Percentiles rank a stretch among this genome's conserved stretches.
These are phyloP conservation scores for Emydocephalus ijimae DNA, from an alignment of 2,113 vertebrate genomes.

Conservation along the genomic window DNA sequence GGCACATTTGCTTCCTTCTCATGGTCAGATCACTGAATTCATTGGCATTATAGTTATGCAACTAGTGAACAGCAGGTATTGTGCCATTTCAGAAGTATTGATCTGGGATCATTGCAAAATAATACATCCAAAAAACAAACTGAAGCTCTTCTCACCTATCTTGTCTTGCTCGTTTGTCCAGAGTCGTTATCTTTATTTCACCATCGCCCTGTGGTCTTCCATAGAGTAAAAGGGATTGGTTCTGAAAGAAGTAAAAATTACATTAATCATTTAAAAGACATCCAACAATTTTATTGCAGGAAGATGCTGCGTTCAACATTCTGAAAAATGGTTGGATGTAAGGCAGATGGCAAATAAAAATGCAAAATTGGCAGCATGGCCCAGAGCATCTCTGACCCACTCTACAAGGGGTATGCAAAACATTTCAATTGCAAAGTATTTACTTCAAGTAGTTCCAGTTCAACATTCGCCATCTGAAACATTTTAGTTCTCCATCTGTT, in stretches of 20 bases:
- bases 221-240: slow-evolving; percentile 85
- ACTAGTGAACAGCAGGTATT: not conserved
- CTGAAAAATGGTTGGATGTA: not conserved
- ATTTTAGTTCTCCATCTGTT: not conserved
- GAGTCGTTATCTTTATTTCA: slow-evolving; percentile 86
- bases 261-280: not conserved
- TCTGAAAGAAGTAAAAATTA: slow-evolving; percentile 71
- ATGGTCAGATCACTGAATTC: not conserved
- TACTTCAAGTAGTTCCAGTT: not conserved
- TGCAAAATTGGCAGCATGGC: not conserved
- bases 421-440: not conserved
- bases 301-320: not conserved
- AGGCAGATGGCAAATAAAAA: not conserved
- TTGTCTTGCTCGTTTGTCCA: slow-evolving; percentile 94
- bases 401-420: not conserved
- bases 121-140: rapidly evolving
- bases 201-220: slow-evolving; percentile 95
- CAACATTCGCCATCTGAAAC: not conserved
- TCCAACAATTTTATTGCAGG: not conserved
- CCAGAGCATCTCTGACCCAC: no score
- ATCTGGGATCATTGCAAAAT: not conserved
- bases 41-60: not conserved
- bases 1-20: not conserved
- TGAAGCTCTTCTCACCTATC: slow-evolving; percentile 81
- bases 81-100: not conserved